A percentile compares a stretch with the other conserved stretches of the same genome.
Evolutionary conservation across 2,888 invertebrate genomes (phyloP).

Genomic region (Auanema sp.): DNA sequence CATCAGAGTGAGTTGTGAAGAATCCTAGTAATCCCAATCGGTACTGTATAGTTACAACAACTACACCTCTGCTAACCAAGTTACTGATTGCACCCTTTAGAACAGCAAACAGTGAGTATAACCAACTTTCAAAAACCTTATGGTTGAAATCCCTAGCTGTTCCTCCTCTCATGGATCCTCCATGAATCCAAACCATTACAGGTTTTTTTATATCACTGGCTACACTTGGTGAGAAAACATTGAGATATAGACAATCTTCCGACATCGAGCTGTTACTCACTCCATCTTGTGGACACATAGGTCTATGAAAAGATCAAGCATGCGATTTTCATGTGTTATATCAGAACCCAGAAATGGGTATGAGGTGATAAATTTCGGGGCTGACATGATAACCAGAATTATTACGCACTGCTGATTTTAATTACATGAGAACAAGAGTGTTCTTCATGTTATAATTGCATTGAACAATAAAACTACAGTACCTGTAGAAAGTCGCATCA

Average conservation of each 20-base stretch:
- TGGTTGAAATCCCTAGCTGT: constrained; percentile 1
- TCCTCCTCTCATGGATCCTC: constrained; percentile 9
- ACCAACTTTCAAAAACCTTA: background rate
- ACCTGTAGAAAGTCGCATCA: constrained; percentile 9
- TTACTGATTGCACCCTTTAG: constrained; percentile 18
- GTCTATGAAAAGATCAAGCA: constrained; percentile 7
- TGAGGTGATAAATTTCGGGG: background rate
- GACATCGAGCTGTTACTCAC: background rate
- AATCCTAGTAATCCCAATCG: constrained; percentile 26
- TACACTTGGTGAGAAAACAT: constrained; percentile 17
- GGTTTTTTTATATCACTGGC: background rate
- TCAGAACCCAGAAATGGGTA: background rate
- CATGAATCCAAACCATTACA: constrained; percentile 18
- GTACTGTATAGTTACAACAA: constrained; percentile 25
- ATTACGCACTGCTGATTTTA: background rate
- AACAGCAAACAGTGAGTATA: background rate
- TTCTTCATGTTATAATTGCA: background rate
- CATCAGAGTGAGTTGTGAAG: constrained; percentile 25
- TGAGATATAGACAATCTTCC: constrained; percentile 17
- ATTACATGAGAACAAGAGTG: background rate
- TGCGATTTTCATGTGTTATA: background rate
- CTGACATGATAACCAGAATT: background rate
- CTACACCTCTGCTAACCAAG: constrained; percentile 23
- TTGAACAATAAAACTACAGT: background rate
- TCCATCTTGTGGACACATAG: constrained; percentile 9